Evolutionary conservation across 1,140 invertebrate species (phyloP).

Genomic region (Lepidurus packardi): DNA sequence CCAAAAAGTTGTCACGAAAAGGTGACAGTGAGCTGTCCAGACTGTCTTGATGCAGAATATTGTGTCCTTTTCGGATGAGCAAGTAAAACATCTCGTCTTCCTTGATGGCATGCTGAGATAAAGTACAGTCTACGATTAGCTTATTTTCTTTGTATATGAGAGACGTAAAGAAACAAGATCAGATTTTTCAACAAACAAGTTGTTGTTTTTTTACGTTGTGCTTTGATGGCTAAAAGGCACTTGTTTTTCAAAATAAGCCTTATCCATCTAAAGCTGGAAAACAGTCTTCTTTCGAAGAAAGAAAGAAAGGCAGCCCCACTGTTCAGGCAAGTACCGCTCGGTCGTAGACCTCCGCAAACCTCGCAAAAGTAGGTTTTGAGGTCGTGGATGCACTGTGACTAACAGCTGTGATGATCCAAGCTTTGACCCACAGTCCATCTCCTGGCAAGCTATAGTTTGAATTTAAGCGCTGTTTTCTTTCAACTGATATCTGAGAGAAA

Average conservation of each 20-base stretch:
- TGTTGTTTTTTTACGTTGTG: background rate
- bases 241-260: background rate
- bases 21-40: background rate
- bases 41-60: background rate
- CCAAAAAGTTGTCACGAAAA: background rate
- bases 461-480: background rate
- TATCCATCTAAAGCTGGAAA: background rate
- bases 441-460: background rate
- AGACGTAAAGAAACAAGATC: too few relatives aligned
- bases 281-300: background rate
- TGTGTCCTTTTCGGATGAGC: too few relatives aligned
- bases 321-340: background rate
- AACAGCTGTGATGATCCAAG: background rate
- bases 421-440: background rate
- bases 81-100: background rate
- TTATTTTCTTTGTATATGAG: too few relatives aligned
- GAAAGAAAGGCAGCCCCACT: background rate
- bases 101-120: too few relatives aligned
- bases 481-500: background rate
- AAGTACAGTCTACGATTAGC: too few relatives aligned
- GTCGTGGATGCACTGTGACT: constrained; percentile 11
- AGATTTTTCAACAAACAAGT: background rate
- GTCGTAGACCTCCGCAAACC: background rate
- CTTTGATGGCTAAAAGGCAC: background rate
- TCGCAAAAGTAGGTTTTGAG: constrained; percentile 1